Conservation (phyloP, 2,888 invertebrate genomes). For the Eurytoma adleriae region DNA sequence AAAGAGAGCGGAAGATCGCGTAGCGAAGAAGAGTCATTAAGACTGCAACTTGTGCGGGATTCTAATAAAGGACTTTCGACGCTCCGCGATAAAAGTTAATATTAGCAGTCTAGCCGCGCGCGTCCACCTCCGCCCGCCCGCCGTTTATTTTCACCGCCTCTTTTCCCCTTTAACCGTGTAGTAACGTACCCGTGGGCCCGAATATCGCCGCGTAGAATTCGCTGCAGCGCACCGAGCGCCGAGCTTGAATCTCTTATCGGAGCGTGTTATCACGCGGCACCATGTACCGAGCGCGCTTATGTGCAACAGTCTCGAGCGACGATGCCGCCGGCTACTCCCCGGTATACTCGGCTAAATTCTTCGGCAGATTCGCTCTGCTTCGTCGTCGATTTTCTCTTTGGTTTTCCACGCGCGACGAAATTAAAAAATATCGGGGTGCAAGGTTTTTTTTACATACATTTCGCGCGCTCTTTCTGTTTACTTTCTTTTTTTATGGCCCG, state of each 20-base stretch:
- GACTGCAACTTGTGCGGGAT: background rate
- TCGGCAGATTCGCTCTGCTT: background rate
- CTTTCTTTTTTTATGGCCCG: no score
- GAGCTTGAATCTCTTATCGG: conserved; percentile 19
- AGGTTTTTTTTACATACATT: background rate
- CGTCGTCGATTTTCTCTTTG: background rate
- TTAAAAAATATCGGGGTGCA: background rate
- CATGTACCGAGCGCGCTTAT: background rate
- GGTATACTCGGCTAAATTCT: background rate
- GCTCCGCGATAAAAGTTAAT: conserved; percentile 61
- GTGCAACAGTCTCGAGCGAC: background rate
- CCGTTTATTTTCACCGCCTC: conserved; percentile 5
- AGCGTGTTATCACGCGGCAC: conserved; percentile 19
- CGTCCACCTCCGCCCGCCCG: conserved; percentile 10
- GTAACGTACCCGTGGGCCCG: background rate
- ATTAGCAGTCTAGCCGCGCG: conserved; percentile 49
- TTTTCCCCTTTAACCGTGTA: background rate
- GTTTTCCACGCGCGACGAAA: background rate
- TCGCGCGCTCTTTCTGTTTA: no score
- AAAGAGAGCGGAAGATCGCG: background rate
- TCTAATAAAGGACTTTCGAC: conserved; percentile 38
- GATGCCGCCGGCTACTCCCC: background rate
- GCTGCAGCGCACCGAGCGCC: background rate
- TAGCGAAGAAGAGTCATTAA: conserved; percentile 9
- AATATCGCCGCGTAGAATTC: conserved; percentile 15